These are phyloP conservation scores for Tetrax tetrax DNA, from an alignment of 2,113 vertebrate species.

Conservation along the genomic window DNA sequence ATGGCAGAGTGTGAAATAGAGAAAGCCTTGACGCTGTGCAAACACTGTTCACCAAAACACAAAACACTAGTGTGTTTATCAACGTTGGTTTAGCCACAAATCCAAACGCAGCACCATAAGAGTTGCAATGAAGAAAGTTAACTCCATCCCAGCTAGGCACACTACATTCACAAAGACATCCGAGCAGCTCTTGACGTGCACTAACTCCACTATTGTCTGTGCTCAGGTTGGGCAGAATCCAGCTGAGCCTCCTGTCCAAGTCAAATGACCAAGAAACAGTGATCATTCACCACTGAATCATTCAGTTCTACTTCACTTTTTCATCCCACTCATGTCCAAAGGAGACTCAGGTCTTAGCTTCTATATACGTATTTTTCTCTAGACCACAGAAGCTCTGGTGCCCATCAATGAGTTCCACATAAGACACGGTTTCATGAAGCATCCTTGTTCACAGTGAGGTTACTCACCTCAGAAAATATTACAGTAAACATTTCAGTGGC, in stretches of 20 bases:
- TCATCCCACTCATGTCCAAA: neutral
- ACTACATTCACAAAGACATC: neutral
- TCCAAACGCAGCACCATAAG: neutral
- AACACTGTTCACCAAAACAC: neutral
- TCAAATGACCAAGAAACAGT: neutral
- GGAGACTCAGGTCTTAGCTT: neutral
- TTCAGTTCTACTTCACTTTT: slow-evolving; percentile 24
- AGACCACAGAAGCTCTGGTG: neutral
- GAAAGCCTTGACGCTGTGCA: neutral
- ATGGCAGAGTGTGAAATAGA: neutral
- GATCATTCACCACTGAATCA: slow-evolving; percentile 20
- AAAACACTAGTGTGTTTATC: neutral
- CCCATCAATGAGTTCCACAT: neutral
- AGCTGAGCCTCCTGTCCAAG: neutral
- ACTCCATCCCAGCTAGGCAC: neutral
- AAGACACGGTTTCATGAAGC: neutral
- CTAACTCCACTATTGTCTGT: neutral
- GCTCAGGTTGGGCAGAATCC: neutral
- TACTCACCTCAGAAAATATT: neutral
- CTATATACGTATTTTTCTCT: neutral
- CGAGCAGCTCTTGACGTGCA: neutral
- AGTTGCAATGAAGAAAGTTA: neutral
- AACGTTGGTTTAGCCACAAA: neutral
- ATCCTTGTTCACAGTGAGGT: neutral
- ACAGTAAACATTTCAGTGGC: neutral